phyloP scores from a whole-genome alignment of 1,140 invertebrate genomes.

The Brachionus calyciflorus region DNA sequence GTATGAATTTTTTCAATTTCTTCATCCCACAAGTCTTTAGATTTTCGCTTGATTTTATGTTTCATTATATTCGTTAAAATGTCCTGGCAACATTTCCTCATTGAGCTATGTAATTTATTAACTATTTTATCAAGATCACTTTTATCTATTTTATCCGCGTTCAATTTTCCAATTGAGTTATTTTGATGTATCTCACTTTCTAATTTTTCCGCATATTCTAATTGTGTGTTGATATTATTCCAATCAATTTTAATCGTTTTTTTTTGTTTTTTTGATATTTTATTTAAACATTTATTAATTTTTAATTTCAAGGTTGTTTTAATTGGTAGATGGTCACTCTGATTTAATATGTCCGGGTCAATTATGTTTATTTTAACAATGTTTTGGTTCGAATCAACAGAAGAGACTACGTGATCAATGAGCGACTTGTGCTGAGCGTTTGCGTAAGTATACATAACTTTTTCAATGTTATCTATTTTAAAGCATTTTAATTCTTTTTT shows the following conservation, averaged over 20 bases:
- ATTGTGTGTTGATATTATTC: background rate
- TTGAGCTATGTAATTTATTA: too few species aligned
- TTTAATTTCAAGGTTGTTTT: slow-evolving; percentile 1
- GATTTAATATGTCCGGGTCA: background rate
- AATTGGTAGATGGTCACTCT: background rate
- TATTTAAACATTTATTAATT: background rate
- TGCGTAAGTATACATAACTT: slow-evolving; percentile 15
- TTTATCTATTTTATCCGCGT: too few species aligned
- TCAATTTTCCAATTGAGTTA: background rate
- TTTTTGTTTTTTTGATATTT: background rate
- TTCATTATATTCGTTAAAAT: too few species aligned
- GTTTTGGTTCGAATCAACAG: background rate
- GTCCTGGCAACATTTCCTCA: too few species aligned
- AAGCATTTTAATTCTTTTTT: too few species aligned
- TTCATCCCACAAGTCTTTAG: slow-evolving; percentile 14
- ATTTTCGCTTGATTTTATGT: too few species aligned
- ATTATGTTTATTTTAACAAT: background rate
- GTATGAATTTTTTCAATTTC: slow-evolving; percentile 9
- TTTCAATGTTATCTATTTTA: too few species aligned
- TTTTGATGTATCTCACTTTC: background rate
- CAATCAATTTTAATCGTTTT: background rate
- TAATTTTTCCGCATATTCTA: background rate
- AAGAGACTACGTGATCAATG: background rate
- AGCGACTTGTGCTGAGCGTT: background rate
- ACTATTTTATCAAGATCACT: too few species aligned